These are phyloP conservation scores for Glareola pratincola DNA, from an alignment of 2,113 vertebrate species.

Conservation along the genomic window DNA sequence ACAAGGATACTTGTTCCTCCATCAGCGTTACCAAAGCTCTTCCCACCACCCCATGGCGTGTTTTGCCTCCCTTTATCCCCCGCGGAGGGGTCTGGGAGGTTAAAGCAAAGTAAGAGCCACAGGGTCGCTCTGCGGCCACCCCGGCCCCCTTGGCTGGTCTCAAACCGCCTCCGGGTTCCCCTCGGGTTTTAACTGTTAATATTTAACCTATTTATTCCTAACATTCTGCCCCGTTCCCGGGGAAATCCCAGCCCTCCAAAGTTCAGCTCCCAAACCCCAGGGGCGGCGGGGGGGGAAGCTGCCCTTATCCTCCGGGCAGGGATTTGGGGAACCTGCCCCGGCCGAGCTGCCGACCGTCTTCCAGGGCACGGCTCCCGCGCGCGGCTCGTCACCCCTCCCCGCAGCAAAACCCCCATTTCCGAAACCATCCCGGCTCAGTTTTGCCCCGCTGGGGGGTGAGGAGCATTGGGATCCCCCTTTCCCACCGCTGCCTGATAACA, in stretches of 20 bases:
- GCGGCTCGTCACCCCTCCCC: rapidly evolving
- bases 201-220: not conserved
- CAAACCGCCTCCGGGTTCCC: not conserved
- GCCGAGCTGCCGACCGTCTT: rapidly evolving
- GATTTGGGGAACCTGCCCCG: not conserved
- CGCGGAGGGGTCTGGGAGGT: not conserved
- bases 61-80: not conserved
- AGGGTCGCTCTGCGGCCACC: not conserved
- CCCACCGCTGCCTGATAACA: not conserved
- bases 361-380: rapidly evolving
- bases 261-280: not conserved
- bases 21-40: not conserved
- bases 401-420: not conserved
- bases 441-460: not conserved
- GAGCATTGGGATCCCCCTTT: not conserved
- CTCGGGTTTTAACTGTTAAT: not conserved
- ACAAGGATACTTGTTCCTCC: not conserved
- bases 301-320: rapidly evolving
- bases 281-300: rapidly evolving
- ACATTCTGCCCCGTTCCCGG: not conserved
- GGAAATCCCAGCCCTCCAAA: not conserved
- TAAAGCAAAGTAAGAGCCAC: not conserved
- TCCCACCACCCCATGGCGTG: rapidly evolving
- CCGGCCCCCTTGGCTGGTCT: rapidly evolving
- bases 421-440: not conserved